These are phyloP conservation scores for Dyspetes luteomarginatus DNA, from an alignment of 2,888 invertebrate genomes.

Conservation along the genomic window DNA sequence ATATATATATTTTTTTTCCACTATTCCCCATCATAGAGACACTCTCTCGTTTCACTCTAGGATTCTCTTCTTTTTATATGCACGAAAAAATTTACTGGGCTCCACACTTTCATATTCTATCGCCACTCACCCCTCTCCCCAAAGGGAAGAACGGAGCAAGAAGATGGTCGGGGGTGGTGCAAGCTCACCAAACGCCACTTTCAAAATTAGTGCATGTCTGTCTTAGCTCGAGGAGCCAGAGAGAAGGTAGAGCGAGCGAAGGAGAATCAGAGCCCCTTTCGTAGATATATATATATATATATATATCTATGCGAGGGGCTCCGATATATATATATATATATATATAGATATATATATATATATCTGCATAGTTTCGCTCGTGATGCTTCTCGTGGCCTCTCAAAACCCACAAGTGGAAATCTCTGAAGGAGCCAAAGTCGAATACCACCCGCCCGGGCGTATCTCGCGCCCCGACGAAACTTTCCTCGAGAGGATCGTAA, in stretches of 20 bases:
- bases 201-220: conserved; percentile 78
- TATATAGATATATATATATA: background rate
- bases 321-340: background rate
- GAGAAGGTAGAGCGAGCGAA: conserved; percentile 58
- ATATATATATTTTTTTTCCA: conserved; percentile 3
- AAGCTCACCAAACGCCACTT: conserved; percentile 71
- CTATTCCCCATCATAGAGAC: conserved; percentile 44
- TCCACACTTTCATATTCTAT: conserved; percentile 65
- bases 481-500: conserved; percentile 57
- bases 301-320: no score
- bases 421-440: conserved; percentile 58
- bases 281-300: background rate
- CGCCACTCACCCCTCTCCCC: conserved; percentile 60
- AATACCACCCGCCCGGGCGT: conserved; percentile 38
- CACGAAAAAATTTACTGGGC: conserved; percentile 31
- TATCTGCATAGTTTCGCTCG: conserved; percentile 6
- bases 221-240: conserved; percentile 68
- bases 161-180: conserved; percentile 34
- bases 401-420: conserved; percentile 63
- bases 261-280: conserved; percentile 52
- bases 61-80: conserved; percentile 46
- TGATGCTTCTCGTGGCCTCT: conserved; percentile 52
- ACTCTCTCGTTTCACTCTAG: conserved; percentile 65
- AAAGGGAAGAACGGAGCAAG: background rate
- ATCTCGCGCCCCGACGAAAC: conserved; percentile 54